phyloP scores from a whole-genome alignment of 2,113 vertebrate species.

The Platichthys flesus region DNA sequence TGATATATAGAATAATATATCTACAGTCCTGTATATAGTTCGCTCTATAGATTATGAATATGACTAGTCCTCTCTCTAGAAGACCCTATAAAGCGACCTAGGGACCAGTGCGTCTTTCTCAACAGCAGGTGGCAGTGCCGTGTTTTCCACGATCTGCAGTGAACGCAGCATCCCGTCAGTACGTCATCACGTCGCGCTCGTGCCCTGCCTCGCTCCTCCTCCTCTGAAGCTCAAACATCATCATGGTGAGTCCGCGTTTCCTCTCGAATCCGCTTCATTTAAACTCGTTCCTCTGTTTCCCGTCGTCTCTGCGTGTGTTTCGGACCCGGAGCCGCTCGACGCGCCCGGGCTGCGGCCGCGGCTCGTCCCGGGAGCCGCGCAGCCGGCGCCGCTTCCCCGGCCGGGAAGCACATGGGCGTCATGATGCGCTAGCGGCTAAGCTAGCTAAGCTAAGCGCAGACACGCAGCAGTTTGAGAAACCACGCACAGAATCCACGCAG shows the following conservation, averaged over 20 bases:
- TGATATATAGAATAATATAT: no score
- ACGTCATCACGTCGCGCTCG: conserved; percentile 37
- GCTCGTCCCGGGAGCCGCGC: background rate
- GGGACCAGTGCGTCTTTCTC: no score
- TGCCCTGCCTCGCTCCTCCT: conserved; percentile 11
- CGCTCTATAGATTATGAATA: no score
- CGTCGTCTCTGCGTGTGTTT: accelerated
- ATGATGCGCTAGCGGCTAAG: conserved; percentile 39
- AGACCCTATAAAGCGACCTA: no score
- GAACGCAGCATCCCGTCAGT: conserved; percentile 36
- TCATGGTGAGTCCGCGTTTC: conserved; percentile 71
- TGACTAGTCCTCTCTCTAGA: no score
- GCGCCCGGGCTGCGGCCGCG: accelerated
- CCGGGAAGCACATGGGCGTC: conserved; percentile 73
- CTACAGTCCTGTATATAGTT: no score
- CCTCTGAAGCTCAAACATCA: conserved; percentile 56
- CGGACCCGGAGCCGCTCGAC: no score
- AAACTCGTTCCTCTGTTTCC: no score
- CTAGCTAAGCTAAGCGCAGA: conserved; percentile 1
- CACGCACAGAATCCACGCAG: background rate
- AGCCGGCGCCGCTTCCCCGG: conserved; percentile 51
- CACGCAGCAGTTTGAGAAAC: background rate
- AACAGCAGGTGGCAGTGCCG: background rate
- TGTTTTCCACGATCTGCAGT: background rate
- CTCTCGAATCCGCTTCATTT: accelerated